phyloP scores from a whole-genome alignment of 2,888 invertebrate species.

The Helobdella robusta region DNA sequence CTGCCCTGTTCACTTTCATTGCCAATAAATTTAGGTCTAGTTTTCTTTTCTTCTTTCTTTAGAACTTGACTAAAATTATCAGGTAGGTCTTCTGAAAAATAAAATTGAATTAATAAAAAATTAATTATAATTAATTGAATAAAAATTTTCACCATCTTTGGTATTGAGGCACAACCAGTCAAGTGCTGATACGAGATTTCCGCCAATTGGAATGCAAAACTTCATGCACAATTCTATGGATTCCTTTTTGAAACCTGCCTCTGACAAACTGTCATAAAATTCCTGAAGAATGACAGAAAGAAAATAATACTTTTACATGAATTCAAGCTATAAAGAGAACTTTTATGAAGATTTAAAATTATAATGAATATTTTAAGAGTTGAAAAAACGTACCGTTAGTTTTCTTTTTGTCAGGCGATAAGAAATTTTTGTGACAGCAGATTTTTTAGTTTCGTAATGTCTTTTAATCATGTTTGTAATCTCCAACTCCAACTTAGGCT shows the following conservation, averaged over 20 bases:
- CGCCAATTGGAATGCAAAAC: conserved; percentile 42
- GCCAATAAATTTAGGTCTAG: conserved; percentile 36
- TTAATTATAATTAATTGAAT: neutral
- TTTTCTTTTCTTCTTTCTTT: conserved; percentile 40
- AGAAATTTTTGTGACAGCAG: too few relatives aligned
- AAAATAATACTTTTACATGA: too few relatives aligned
- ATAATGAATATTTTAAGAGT: too few relatives aligned
- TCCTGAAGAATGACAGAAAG: too few relatives aligned
- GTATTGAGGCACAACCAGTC: conserved; percentile 48
- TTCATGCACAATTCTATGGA: conserved; percentile 45
- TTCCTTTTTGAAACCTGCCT: conserved; percentile 42
- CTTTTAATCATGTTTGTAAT: too few relatives aligned
- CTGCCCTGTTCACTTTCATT: neutral
- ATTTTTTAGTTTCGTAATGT: too few relatives aligned
- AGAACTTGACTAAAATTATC: conserved; percentile 44
- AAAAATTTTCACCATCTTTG: conserved; percentile 39
- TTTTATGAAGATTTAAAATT: too few relatives aligned
- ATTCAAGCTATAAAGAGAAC: too few relatives aligned
- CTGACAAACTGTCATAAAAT: conserved; percentile 41
- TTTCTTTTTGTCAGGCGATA: too few relatives aligned
- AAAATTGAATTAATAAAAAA: neutral
- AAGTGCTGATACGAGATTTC: conserved; percentile 44
- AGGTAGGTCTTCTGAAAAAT: conserved; percentile 42
- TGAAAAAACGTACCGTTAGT: too few relatives aligned
- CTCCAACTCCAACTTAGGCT: too few relatives aligned